Conservation (phyloP, 2,797 vertebrate genomes). For the Nyctibius grandis region DNA sequence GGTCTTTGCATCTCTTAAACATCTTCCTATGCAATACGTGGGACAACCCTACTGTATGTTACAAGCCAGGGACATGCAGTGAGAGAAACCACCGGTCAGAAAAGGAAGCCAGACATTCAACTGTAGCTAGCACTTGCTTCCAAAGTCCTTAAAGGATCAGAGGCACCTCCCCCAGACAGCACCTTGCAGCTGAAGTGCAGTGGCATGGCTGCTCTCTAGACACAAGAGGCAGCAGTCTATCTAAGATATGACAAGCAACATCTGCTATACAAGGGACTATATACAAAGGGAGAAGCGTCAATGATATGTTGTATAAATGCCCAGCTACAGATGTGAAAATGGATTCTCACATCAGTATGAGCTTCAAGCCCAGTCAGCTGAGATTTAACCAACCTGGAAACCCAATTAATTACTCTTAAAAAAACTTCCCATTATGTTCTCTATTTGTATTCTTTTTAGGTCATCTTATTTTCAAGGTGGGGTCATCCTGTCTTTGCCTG, state of each 20-base stretch:
- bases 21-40: background rate
- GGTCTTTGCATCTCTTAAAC: background rate
- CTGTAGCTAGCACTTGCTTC: background rate
- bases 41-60: background rate
- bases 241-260: background rate
- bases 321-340: background rate
- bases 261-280: background rate
- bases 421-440: background rate
- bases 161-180: background rate
- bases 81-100: background rate
- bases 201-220: background rate
- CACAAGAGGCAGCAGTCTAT: background rate
- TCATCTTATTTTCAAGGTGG: background rate
- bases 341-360: background rate
- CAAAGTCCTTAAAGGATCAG: background rate
- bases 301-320: background rate
- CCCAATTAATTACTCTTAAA: background rate
- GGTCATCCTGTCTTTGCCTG: background rate
- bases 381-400: background rate
- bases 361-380: background rate
- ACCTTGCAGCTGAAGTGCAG: background rate
- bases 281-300: fast-evolving
- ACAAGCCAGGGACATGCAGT: fast-evolving
- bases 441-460: background rate
- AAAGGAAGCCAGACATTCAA: background rate